These are phyloP conservation scores for Girardinus metallicus DNA, from an alignment of 2,797 vertebrate genomes.

Conservation along the genomic window DNA sequence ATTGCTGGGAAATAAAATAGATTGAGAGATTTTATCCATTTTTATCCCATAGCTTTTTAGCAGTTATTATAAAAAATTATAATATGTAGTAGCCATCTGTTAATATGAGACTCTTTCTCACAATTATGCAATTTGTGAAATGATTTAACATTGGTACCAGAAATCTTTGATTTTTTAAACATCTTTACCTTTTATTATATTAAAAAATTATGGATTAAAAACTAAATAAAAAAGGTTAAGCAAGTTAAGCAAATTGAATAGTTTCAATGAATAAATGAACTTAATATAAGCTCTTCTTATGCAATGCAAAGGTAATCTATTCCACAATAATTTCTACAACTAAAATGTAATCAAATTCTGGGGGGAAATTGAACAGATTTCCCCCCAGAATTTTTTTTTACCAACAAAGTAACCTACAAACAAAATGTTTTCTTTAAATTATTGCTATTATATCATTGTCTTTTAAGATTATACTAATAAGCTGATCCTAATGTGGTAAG, in stretches of 20 bases:
- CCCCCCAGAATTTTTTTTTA: background rate
- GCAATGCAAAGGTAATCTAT: background rate
- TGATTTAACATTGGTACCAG: background rate
- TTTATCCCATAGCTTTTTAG: background rate
- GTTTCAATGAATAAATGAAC: background rate
- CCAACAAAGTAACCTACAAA: background rate
- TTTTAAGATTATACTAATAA: background rate
- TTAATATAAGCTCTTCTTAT: background rate
- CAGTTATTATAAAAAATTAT: background rate
- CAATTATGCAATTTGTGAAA: background rate
- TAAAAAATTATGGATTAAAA: background rate
- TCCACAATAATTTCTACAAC: background rate
- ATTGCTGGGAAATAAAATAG: constrained; percentile 44
- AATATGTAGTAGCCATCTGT: background rate
- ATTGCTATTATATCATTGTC: background rate
- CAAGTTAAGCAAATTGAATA: background rate
- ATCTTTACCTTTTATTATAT: background rate
- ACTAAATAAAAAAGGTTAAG: background rate
- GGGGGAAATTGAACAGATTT: too few relatives aligned
- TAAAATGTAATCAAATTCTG: background rate
- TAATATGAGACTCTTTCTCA: background rate
- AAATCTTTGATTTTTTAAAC: background rate
- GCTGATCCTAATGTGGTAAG: background rate
- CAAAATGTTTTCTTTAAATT: background rate
- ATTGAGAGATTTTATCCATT: constrained; percentile 16